Percentiles rank a stretch among this genome's conserved stretches.
These are phyloP conservation scores for Tiliqua scincoides DNA, from an alignment of 2,113 vertebrate species.

Conservation along the genomic window DNA sequence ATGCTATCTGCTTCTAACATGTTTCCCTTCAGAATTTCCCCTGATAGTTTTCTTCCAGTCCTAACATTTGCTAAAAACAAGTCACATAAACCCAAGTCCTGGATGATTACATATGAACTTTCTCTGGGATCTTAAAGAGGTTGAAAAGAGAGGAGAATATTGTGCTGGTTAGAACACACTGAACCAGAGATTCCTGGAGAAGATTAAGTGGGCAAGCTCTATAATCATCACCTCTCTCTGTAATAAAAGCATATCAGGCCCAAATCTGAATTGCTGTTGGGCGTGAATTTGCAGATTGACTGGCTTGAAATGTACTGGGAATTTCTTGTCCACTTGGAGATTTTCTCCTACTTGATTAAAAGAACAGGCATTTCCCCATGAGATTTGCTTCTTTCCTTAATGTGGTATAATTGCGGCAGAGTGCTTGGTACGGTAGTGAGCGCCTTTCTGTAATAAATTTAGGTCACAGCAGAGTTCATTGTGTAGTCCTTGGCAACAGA, in stretches of 20 bases:
- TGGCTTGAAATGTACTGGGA: slow-evolving; percentile 24
- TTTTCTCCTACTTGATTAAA: slow-evolving; percentile 76
- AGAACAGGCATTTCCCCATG: slow-evolving; percentile 73
- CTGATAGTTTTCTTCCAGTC: not conserved
- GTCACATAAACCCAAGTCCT: slow-evolving; percentile 3
- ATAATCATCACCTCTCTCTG: slow-evolving; percentile 37
- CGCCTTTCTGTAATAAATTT: slow-evolving; percentile 75
- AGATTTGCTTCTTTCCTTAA: slow-evolving; percentile 74
- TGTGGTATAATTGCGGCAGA: slow-evolving; percentile 77
- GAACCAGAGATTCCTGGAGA: slow-evolving; percentile 28
- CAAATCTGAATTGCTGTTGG: slow-evolving; percentile 49
- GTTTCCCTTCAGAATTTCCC: not conserved
- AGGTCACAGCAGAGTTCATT: slow-evolving; percentile 80
- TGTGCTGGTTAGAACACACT: slow-evolving; percentile 41
- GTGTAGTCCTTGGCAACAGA: slow-evolving; percentile 75
- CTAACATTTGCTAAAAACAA: not conserved
- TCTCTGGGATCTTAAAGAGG: slow-evolving; percentile 35
- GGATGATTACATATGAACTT: slow-evolving; percentile 34
- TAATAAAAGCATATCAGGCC: slow-evolving; percentile 43
- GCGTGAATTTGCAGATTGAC: slow-evolving; percentile 23
- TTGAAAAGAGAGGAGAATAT: slow-evolving; percentile 46
- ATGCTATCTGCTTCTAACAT: not conserved
- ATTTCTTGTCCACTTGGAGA: slow-evolving; percentile 65
- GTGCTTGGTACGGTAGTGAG: slow-evolving; percentile 56
- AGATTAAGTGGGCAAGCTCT: slow-evolving; percentile 50